phyloP scores from a whole-genome alignment of 2,888 invertebrate genomes.

The Nemapogon koenigi region DNA sequence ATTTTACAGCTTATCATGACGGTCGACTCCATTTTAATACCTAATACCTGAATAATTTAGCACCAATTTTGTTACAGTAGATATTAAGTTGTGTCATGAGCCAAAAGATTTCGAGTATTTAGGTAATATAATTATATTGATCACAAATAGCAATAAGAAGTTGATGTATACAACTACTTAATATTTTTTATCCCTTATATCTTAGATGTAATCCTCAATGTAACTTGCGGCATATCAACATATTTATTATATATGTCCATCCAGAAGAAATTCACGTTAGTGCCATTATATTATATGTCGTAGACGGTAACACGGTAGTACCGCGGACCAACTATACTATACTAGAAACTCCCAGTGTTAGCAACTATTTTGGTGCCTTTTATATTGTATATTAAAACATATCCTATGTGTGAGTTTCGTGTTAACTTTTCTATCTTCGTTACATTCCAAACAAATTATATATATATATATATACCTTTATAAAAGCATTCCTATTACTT shows the following conservation, averaged over 20 bases:
- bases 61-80: slow-evolving; percentile 31
- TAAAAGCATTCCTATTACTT: slow-evolving; percentile 47
- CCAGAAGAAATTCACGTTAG: too few species aligned
- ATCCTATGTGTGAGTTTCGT: slow-evolving; percentile 15
- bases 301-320: slow-evolving; percentile 5
- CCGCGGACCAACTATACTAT: slow-evolving; percentile 3
- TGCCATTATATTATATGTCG: too few species aligned
- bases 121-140: background rate
- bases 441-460: slow-evolving; percentile 50
- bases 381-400: slow-evolving; percentile 19
- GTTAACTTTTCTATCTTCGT: slow-evolving; percentile 36
- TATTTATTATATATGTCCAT: slow-evolving; percentile 1
- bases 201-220: too few species aligned
- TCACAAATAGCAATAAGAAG: background rate
- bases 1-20: too few species aligned
- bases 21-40: slow-evolving; percentile 1
- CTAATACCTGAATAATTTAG: slow-evolving; percentile 29
- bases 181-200: too few species aligned
- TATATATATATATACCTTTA: slow-evolving; percentile 14
- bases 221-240: too few species aligned
- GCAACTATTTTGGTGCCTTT: slow-evolving; percentile 25
- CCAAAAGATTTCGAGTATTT: slow-evolving; percentile 6
- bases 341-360: slow-evolving; percentile 1
- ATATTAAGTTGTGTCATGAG: slow-evolving; percentile 5
- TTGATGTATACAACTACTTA: too few species aligned